Evolutionary conservation across 2,113 vertebrate genomes (phyloP).

Genomic region (Ailurus styani): DNA sequence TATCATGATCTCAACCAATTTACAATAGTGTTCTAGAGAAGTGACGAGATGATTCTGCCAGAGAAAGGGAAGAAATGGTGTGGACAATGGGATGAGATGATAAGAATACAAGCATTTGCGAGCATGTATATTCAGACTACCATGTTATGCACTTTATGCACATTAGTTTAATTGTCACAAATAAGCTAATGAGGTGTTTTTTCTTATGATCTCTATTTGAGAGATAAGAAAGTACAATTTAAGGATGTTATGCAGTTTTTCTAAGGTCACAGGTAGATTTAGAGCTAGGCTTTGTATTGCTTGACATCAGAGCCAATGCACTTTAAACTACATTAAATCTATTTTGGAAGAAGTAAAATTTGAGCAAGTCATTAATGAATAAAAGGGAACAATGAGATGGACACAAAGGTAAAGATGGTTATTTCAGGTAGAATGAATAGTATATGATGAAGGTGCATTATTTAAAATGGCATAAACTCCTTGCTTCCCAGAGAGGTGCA

Average conservation of each 20-base stretch:
- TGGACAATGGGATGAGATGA: not conserved
- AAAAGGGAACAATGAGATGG: not conserved
- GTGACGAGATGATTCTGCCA: not conserved
- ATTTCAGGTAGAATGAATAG: not conserved
- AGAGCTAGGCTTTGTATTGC: not conserved
- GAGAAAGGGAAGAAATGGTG: not conserved
- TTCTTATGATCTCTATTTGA: not conserved
- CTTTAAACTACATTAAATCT: not conserved
- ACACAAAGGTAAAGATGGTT: not conserved
- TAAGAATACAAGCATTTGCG: not conserved
- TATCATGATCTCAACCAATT: not conserved
- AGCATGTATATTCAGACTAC: too few relatives aligned
- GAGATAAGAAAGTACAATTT: not conserved
- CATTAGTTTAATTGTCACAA: not conserved
- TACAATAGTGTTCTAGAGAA: not conserved
- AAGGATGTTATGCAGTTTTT: not conserved
- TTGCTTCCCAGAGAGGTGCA: not conserved
- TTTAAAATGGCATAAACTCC: not conserved
- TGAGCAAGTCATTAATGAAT: not conserved
- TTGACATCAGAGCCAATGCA: not conserved
- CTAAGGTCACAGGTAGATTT: not conserved
- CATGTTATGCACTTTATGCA: not conserved
- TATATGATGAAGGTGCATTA: not conserved
- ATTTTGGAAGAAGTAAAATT: not conserved
- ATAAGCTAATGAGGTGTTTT: not conserved